Conservation (phyloP, 2,113 vertebrate genomes). For the Anolis sagrei region DNA sequence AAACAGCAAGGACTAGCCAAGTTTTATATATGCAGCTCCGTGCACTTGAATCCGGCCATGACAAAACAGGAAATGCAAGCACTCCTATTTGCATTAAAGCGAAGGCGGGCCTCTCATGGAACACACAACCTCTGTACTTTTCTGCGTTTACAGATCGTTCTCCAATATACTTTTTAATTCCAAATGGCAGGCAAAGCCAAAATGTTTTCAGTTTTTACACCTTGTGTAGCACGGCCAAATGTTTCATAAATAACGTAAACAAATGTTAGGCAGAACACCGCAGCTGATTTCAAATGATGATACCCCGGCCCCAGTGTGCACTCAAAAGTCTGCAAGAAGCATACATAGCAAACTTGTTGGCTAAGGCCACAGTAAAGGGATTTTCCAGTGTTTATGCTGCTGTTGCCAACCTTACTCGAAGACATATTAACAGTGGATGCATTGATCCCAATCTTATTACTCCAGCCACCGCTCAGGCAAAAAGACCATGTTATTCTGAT, state of each 20-base stretch:
- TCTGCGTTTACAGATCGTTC: conserved; percentile 18
- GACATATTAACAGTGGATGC: conserved; percentile 65
- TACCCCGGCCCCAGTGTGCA: background rate
- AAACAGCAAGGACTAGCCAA: conserved; percentile 48
- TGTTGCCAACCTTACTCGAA: conserved; percentile 58
- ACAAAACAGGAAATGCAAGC: conserved; percentile 65
- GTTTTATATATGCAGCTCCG: conserved; percentile 34
- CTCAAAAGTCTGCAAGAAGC: conserved; percentile 55
- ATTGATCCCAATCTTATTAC: conserved; percentile 58
- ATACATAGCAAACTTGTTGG: conserved; percentile 68
- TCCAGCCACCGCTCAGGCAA: conserved; percentile 40
- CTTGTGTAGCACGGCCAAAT: conserved; percentile 71
- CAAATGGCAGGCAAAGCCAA: conserved; percentile 61
- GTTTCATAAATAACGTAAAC: conserved; percentile 73
- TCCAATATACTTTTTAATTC: conserved; percentile 26
- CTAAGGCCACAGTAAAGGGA: conserved; percentile 84
- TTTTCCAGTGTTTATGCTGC: conserved; percentile 70
- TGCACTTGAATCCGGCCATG: conserved; percentile 37
- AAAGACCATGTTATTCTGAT: conserved; percentile 79
- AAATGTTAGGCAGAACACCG: conserved; percentile 71
- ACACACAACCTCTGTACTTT: conserved; percentile 55
- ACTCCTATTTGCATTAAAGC: conserved; percentile 43
- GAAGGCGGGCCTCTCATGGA: conserved; percentile 47
- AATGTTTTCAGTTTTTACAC: conserved; percentile 76
- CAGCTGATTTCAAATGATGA: conserved; percentile 49